A percentile compares a stretch with the other conserved stretches of the same genome.
Conservation (phyloP, 2,113 vertebrate species). For the Indri indri region DNA sequence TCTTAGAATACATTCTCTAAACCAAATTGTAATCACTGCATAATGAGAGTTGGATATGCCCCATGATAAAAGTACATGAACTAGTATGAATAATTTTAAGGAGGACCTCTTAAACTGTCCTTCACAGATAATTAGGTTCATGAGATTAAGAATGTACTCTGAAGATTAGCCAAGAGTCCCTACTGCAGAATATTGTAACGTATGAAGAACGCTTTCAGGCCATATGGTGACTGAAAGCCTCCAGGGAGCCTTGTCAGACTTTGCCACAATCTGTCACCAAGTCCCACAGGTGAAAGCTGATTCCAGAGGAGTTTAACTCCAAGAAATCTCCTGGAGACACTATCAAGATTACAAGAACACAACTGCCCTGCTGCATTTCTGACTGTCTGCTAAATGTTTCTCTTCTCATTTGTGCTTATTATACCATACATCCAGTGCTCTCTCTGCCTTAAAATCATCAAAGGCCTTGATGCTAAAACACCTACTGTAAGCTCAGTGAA, state of each 20-base stretch:
- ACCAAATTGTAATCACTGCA: conserved; percentile 50
- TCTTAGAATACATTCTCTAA: conserved; percentile 61
- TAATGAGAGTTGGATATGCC: conserved; percentile 62
- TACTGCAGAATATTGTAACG: conserved; percentile 76
- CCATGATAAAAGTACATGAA: conserved; percentile 37
- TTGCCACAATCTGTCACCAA: conserved; percentile 86
- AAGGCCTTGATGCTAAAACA: not conserved
- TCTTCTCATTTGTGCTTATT: not conserved
- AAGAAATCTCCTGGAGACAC: conserved; percentile 78
- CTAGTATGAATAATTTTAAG: conserved; percentile 75
- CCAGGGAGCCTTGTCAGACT: conserved; percentile 83
- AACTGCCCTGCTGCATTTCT: conserved; percentile 51
- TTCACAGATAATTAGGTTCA: conserved; percentile 84
- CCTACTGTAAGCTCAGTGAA: not conserved
- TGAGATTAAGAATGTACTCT: conserved; percentile 80
- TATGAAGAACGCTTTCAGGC: conserved; percentile 78
- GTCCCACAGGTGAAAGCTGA: conserved; percentile 85
- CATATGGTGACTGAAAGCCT: conserved; percentile 84
- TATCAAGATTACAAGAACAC: conserved; percentile 66
- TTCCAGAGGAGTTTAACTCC: conserved; percentile 80
- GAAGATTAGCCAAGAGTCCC: conserved; percentile 77
- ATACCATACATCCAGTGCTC: not conserved
- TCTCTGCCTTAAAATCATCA: conserved; percentile 4
- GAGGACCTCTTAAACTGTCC: conserved; percentile 79
- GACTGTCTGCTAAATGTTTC: conserved; percentile 44